Evolutionary conservation across 2,888 invertebrate species (phyloP).

Genomic region (Scaptomyza cyrtandrae): DNA sequence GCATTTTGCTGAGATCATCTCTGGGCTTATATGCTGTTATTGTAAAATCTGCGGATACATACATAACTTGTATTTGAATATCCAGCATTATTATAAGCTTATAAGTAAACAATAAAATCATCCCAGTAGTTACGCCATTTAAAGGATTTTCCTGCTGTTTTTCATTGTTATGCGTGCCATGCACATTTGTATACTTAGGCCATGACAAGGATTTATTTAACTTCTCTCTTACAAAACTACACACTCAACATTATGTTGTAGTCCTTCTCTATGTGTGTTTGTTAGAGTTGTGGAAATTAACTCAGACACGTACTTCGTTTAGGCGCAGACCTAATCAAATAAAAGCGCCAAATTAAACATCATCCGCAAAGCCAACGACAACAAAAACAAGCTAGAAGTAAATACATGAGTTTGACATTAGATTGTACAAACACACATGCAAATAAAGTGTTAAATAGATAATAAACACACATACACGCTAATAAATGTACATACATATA

Average conservation of each 20-base stretch:
- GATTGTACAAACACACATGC: constrained; percentile 33
- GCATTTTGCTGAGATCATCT: no score
- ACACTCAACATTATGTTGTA: constrained; percentile 17
- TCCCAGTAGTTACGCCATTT: constrained; percentile 38
- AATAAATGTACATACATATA: constrained; percentile 8
- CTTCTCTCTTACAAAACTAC: constrained; percentile 45
- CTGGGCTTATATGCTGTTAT: no score
- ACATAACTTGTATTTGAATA: constrained; percentile 44
- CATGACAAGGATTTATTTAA: constrained; percentile 76
- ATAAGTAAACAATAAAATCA: constrained; percentile 54
- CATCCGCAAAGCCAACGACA: constrained; percentile 42
- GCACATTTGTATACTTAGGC: constrained; percentile 65
- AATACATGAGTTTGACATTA: constrained; percentile 71
- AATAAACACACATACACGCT: neutral
- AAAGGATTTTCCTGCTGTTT: constrained; percentile 28
- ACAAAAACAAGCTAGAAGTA: constrained; percentile 56
- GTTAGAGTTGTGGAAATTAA: constrained; percentile 61
- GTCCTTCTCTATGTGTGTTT: neutral
- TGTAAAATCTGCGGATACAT: no score
- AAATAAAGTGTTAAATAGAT: constrained; percentile 13
- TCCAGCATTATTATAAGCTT: constrained; percentile 45
- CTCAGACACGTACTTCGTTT: constrained; percentile 68
- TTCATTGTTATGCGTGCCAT: constrained; percentile 73
- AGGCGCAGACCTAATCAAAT: constrained; percentile 67
- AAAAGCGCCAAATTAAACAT: constrained; percentile 78